phyloP scores from a whole-genome alignment of 92 coral and sea anemone species.

The Bergia sp. region DNA sequence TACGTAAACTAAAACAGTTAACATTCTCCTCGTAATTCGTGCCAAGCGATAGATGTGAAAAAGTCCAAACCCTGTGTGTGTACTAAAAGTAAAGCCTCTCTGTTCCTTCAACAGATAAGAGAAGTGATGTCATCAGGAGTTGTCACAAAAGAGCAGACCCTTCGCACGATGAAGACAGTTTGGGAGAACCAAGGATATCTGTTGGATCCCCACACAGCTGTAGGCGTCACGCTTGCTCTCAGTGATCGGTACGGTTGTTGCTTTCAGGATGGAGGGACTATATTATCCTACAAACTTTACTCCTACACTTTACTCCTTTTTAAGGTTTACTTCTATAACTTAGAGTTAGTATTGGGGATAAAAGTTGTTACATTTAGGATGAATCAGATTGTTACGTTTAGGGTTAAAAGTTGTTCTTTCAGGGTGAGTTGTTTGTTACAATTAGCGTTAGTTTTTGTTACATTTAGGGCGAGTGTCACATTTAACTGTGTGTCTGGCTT shows the following conservation, averaged over 20 bases:
- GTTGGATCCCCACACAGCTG: slow-evolving; percentile 94
- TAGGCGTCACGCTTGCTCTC: slow-evolving; percentile 69
- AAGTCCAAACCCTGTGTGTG: background rate
- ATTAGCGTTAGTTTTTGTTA: too few species aligned
- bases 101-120: slow-evolving; percentile 55
- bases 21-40: too few species aligned
- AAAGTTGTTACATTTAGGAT: too few species aligned
- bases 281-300: too few species aligned
- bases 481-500: too few species aligned
- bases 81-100: background rate
- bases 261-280: background rate
- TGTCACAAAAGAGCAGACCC: slow-evolving; percentile 76
- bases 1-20: too few species aligned
- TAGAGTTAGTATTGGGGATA: too few species aligned
- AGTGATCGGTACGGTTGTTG: slow-evolving; percentile 48
- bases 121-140: slow-evolving; percentile 67
- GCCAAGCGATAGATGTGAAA: background rate
- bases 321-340: background rate
- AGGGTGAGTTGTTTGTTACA: too few species aligned
- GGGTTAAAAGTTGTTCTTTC: too few species aligned
- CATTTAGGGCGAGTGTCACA: too few species aligned
- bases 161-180: slow-evolving; percentile 72
- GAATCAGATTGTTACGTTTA: too few species aligned
- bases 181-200: slow-evolving; percentile 74
- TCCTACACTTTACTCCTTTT: background rate